Conservation (phyloP, 2,888 invertebrate species). For the Gandaritis pyraliata region DNA sequence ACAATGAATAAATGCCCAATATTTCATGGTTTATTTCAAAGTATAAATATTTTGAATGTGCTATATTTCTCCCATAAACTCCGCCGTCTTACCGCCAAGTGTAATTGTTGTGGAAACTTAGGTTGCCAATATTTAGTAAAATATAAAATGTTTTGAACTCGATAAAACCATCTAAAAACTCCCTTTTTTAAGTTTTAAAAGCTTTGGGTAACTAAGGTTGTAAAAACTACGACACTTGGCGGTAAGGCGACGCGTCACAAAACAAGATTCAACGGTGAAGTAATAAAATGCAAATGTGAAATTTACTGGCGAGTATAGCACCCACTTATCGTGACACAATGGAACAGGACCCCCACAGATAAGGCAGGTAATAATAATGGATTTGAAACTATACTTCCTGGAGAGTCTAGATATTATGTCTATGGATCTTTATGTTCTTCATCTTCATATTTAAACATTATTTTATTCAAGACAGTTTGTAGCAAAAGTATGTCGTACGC, state of each 20-base stretch:
- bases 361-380: conserved; percentile 2
- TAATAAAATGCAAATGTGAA: conserved; percentile 40
- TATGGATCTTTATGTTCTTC: no score
- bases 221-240: no score
- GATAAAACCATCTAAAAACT: no score
- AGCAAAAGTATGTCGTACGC: neutral
- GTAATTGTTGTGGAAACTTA: no score
- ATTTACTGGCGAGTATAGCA: conserved; percentile 36
- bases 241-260: neutral
- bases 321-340: conserved; percentile 48
- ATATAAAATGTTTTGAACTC: no score
- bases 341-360: conserved; percentile 41
- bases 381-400: conserved; percentile 8
- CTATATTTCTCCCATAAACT: neutral
- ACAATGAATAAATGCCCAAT: no score
- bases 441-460: no score
- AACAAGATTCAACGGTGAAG: conserved; percentile 10
- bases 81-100: neutral
- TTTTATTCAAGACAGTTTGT: no score
- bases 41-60: neutral
- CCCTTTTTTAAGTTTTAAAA: no score
- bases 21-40: neutral
- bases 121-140: no score
- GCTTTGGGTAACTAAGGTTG: no score
- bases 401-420: neutral